These are phyloP conservation scores for Eulithis prunata DNA, from an alignment of 2,888 invertebrate genomes.

Conservation along the genomic window DNA sequence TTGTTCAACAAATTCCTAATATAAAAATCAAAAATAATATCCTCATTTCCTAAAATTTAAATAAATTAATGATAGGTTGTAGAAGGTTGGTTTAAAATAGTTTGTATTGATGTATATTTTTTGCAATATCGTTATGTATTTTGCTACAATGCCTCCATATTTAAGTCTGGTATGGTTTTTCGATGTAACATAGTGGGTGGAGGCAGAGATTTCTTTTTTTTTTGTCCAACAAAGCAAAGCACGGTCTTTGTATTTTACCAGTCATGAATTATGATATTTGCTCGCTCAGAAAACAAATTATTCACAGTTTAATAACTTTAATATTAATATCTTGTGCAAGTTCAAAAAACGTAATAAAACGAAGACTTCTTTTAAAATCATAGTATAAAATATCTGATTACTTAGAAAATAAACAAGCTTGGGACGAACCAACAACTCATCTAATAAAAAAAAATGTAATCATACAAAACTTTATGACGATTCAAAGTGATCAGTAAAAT, in stretches of 20 bases:
- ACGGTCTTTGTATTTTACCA: not conserved
- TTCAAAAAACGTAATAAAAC: no score
- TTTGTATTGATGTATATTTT: slow-evolving; percentile 64
- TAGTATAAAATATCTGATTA: no score
- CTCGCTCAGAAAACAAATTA: not conserved
- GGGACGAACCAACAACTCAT: no score
- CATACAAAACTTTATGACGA: no score
- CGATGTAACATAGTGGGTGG: slow-evolving; percentile 50
- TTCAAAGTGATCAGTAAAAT: no score
- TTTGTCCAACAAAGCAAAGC: not conserved
- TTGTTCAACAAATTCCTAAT: slow-evolving; percentile 26
- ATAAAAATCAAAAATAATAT: slow-evolving; percentile 15
- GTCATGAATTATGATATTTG: not conserved
- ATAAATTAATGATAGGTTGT: slow-evolving; percentile 33
- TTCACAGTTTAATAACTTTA: not conserved
- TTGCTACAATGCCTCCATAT: slow-evolving; percentile 72
- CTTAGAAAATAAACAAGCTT: no score
- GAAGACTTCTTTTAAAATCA: no score
- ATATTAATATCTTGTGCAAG: no score
- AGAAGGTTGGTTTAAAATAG: slow-evolving; percentile 34
- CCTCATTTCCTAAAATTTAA: slow-evolving; percentile 31
- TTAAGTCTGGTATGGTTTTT: slow-evolving; percentile 60
- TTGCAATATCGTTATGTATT: slow-evolving; percentile 69
- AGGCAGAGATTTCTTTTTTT: slow-evolving; percentile 46
- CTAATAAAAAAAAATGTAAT: no score